Evolutionary conservation across 23 tunicate genomes (phyloP), one percentile per base, ranked within the genome.

Genomic region (Botrylloides violaceus): DNA sequence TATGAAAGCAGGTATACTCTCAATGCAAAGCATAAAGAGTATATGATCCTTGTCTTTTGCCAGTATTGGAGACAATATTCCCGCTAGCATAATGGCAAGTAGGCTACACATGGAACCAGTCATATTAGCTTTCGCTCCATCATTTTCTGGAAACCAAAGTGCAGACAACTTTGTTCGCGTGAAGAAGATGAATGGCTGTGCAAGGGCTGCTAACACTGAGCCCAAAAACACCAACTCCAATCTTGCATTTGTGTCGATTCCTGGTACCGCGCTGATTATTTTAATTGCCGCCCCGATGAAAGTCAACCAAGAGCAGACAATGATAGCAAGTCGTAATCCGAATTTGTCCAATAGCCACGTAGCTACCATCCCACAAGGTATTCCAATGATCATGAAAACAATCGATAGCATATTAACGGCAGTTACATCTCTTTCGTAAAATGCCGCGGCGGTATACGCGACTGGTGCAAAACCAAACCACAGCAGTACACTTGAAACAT

Each of bases 401-500:
- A 79, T 65, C 18, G 84, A 80, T 4, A 85, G 61, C 83, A 83
- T 64, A 73, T 85, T 79, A 57, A 85, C 75, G 1, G 72, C 57
- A 25, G 39, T 63, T n/a, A 83, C 56, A 37, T 63, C 47, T 3
- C 75, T 81, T 49, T 43, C 29, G 61, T 87, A 87, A 70, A 80
- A 87, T 23, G 23, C 61, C 20, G 80, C 79, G 7, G 95, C 66
- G 59, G 70, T 87, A 66, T 81, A 87, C 3, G 95, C 95, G 48
- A 87, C 82, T 3, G 95, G 95, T 34, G 81, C 95, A 76, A 87
- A 87, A 9, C 86, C 61, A 23, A 87, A 71, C 95, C 95, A 87
- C 76, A 63, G 82, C 78, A 88, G 50, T 2, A 88, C 96, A 77
- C 82, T 82, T 18, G 96, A 88, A 19, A 88, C 34, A 61, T 82